A percentile compares a stretch with the other conserved stretches of the same genome.
These are phyloP conservation scores for Sericinus montela DNA, from an alignment of 2,888 invertebrate genomes.

Conservation along the genomic window DNA sequence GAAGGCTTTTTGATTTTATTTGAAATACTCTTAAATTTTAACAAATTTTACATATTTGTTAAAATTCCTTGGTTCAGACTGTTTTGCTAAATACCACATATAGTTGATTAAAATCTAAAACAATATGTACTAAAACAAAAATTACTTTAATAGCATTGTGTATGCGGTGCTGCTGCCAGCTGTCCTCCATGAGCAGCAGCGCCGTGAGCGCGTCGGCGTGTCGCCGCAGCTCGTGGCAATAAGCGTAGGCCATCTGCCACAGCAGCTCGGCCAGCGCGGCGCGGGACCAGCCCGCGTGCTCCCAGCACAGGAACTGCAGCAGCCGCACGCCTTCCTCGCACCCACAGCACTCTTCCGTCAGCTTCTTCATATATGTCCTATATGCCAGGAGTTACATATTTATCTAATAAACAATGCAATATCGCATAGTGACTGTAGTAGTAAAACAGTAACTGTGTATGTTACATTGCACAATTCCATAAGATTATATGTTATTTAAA, in stretches of 20 bases:
- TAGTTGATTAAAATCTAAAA: too few species aligned
- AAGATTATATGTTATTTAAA: too few species aligned
- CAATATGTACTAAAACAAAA: too few species aligned
- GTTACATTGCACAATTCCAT: too few species aligned
- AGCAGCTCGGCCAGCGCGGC: slow-evolving; percentile 93
- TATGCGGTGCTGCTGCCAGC: slow-evolving; percentile 97
- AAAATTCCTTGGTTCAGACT: too few species aligned
- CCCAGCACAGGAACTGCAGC: slow-evolving; percentile 97
- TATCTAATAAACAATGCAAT: too few species aligned
- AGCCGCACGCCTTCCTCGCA: slow-evolving; percentile 95
- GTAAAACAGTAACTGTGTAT: too few species aligned
- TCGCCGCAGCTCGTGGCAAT: slow-evolving; percentile 95
- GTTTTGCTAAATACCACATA: too few species aligned
- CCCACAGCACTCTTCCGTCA: slow-evolving; percentile 95
- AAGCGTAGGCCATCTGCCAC: slow-evolving; percentile 94
- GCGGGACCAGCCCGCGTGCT: slow-evolving; percentile 96
- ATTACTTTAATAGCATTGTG: slow-evolving; percentile 92
- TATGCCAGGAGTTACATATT: neutral
- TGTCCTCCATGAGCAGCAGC: slow-evolving; percentile 94
- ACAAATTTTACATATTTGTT: too few species aligned
- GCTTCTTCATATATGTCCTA: slow-evolving; percentile 90
- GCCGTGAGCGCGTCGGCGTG: slow-evolving; percentile 94
- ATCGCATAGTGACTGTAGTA: too few species aligned
- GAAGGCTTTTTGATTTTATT: too few species aligned
- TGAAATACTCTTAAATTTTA: too few species aligned